A percentile compares a stretch with the other conserved stretches of the same genome.
Conservation (phyloP, 2,888 invertebrate species). For the Enoplolaimus lenunculus region DNA sequence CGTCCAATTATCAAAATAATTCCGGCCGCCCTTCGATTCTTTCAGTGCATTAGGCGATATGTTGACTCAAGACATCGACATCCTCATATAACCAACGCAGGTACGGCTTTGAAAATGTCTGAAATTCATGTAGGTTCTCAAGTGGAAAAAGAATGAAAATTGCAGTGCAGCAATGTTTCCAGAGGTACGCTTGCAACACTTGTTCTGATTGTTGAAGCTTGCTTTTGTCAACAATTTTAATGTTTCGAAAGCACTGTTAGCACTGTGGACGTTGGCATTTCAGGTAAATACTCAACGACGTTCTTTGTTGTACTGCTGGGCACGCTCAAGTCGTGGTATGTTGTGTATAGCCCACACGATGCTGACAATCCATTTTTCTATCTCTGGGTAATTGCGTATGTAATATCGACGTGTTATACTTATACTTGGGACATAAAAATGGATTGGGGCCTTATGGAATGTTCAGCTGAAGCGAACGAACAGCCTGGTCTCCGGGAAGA, state of each 20-base stretch:
- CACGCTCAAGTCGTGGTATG: conserved; percentile 33
- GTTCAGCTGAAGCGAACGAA: conserved; percentile 50
- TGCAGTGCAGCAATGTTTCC: too few species aligned
- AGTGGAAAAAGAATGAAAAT: too few species aligned
- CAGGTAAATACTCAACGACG: conserved; percentile 85
- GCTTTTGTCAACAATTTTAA: too few species aligned
- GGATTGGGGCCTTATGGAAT: conserved; percentile 83
- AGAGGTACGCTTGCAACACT: too few species aligned
- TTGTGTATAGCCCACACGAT: not conserved
- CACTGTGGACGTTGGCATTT: too few species aligned
- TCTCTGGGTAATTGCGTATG: conserved; percentile 61
- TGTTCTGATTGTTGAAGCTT: too few species aligned
- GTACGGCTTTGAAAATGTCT: not conserved
- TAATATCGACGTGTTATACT: conserved; percentile 80
- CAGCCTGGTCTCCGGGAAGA: conserved; percentile 50
- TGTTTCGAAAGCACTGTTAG: too few species aligned
- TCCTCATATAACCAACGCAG: conserved; percentile 77
- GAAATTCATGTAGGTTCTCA: too few species aligned
- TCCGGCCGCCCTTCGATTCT: conserved; percentile 94
- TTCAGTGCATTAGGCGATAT: conserved; percentile 87
- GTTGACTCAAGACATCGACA: conserved; percentile 79
- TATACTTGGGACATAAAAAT: conserved; percentile 96
- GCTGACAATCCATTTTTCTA: conserved; percentile 32
- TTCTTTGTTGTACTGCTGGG: conserved; percentile 77
- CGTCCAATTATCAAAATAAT: conserved; percentile 73